Evolutionary conservation across 2,888 invertebrate genomes (phyloP).

Genomic region (Isoperla grammatica): DNA sequence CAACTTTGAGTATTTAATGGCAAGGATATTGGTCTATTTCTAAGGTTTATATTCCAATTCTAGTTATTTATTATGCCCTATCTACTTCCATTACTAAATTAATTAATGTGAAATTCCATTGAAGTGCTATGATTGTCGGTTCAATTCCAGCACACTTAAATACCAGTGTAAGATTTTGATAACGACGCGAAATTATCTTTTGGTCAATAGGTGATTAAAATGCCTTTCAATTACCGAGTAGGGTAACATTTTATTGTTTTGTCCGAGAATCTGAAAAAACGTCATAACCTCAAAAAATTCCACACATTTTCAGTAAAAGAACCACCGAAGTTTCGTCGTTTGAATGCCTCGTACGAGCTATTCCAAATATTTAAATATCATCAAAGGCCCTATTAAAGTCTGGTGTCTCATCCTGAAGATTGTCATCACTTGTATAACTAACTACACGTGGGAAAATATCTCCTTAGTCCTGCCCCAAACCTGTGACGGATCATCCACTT

Average conservation of each 20-base stretch:
- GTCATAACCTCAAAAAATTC: slow-evolving; percentile 10
- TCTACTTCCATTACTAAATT: no score
- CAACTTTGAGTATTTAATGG: no score
- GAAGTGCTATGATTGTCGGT: no score
- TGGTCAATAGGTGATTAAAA: slow-evolving; percentile 1
- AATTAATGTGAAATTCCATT: no score
- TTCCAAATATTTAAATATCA: slow-evolving; percentile 10
- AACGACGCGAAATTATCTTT: no score
- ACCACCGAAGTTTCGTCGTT: not conserved
- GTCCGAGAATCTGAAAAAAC: slow-evolving; percentile 9
- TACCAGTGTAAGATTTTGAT: no score
- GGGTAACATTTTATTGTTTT: slow-evolving; percentile 3
- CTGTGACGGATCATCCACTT: slow-evolving; percentile 9
- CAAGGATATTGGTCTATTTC: no score
- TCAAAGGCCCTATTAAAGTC: slow-evolving; percentile 6
- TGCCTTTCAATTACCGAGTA: not conserved
- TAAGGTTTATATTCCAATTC: no score
- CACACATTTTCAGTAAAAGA: slow-evolving; percentile 6
- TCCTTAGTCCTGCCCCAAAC: not conserved
- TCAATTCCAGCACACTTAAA: no score
- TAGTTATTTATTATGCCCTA: no score
- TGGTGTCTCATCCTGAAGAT: not conserved
- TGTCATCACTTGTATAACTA: not conserved
- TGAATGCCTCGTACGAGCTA: not conserved
- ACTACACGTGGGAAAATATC: slow-evolving; percentile 3